Base-by-base conservation (phyloP, 2,888 invertebrate genomes). In the Epinotia ramella region DNA sequence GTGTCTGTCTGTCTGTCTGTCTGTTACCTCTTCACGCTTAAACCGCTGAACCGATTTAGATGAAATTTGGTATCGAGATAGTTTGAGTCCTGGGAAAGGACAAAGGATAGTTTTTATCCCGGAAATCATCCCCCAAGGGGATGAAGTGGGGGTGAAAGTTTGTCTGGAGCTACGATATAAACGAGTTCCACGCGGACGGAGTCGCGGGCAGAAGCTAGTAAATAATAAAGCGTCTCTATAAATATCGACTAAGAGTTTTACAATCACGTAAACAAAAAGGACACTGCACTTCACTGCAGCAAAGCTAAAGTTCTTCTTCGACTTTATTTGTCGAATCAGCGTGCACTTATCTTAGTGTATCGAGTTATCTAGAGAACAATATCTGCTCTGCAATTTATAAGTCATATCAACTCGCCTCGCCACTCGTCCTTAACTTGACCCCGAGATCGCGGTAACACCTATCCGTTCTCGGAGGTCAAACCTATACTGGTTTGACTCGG, bases 371-470 rank as follows among this genome's bases (percentile, higher is more conserved):
- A 63, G 62, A 20, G 5, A 74, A 28, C 57, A 79, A 81, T 81
- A 79, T 80, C 79, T 78, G 49, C n/a, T 53, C 7, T n/a, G 13
- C 16, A 6, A 53, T n/a, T 53, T n/a, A n/a, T n/a, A n/a, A 53
- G n/a, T n/a, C 16, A n/a, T n/a, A 16, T 53, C n/a, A 0, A 53
- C n/a, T 53, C 49, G 49, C n/a, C n/a, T 53, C 49, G 5, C 5
- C 49, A 13, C 49, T 49, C 49, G 49, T 5, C n/a, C n/a, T 2
- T 33, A 33, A 33, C 33, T 33, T 5, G 16, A 53, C 6, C 49
- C 49, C 6, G 7, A 53, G 6, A 53, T n/a, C 16, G 16, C 16
- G 6, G 16, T n/a, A 49, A 49, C 16, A 16, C 2, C 13, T 13
- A 49, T 53, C 6, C 6, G n/a, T 53, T 53, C 1, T 53, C 49